A percentile compares a stretch with the other conserved stretches of the same genome.
Evolutionary conservation across 2,113 vertebrate genomes (phyloP).

Genomic region (Mionectes macconnelli): DNA sequence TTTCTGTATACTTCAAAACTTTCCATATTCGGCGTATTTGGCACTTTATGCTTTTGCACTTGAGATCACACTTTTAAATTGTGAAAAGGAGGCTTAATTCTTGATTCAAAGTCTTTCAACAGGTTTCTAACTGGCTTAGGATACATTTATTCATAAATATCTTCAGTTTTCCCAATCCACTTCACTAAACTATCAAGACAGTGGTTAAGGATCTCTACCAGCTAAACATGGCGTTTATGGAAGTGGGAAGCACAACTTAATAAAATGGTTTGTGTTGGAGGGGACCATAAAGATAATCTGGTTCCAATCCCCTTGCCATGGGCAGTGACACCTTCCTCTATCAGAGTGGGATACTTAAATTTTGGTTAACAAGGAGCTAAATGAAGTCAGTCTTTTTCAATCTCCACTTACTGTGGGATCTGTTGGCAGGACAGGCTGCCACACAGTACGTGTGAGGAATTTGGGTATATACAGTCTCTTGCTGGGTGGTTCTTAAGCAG

Average conservation of each 20-base stretch:
- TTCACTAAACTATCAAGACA: not conserved
- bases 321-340: not conserved
- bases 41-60: not conserved
- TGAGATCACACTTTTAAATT: not conserved
- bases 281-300: not conserved
- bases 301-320: fast-evolving
- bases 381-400: not conserved
- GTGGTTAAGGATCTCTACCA: not conserved
- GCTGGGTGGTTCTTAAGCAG: constrained; percentile 70
- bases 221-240: not conserved
- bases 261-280: not conserved
- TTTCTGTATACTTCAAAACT: not conserved
- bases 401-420: constrained; percentile 56
- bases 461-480: constrained; percentile 65
- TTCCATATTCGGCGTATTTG: not conserved
- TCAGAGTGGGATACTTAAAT: not conserved
- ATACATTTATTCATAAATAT: not conserved
- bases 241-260: not conserved
- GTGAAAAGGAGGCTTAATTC: not conserved
- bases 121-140: not conserved
- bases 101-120: not conserved
- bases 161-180: not conserved
- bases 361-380: not conserved
- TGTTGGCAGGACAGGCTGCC: constrained; percentile 55
- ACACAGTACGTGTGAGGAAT: constrained; percentile 64